Evolutionary conservation across 2,113 vertebrate species (phyloP), one percentile per base, ranked within the genome.

Genomic region (Plestiodon gilberti): DNA sequence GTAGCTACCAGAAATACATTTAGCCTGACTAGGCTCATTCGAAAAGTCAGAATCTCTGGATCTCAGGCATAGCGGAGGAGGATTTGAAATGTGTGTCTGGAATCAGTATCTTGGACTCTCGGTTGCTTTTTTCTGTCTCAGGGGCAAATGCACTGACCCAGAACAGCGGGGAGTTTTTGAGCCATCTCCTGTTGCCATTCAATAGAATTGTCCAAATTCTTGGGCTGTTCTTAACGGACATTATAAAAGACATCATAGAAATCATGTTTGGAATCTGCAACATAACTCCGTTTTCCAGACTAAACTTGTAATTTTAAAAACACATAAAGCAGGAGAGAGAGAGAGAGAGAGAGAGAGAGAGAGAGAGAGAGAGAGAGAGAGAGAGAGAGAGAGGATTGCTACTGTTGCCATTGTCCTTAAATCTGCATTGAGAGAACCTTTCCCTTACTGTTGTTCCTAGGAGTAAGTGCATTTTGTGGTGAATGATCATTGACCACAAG

Each of bases 21-120:
- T 80, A 15, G 28, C 6, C 14, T 48, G 55, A 1, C 1, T n/a
- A 6, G n/a, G 35, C 62, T 82, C 0, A 0, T 70, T 78, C 18
- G 2, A 4, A 48, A 76, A 57, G 4, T 30, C 23, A 5, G 81
- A 2, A 0, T 0, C 18, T 83, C 83, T 57, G 48, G 7, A 3
- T 7, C 30, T 85, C 20, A 69, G 70, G 25, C 40, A 17, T 13
- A 62, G 10, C 55, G 2, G 55, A 57, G 40, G 35, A 81, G 25
- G 18, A 25, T 55, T n/a, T 35, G n/a, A 35, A 38, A 18, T 77
- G 2, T 3, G 15, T 4, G 33, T 59, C 22, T 57, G 33, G 35
- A 82, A 71, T 35, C 4, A 25, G 67, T 82, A 59, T 61, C 69
- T 74, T 74, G 25, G 4, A 81, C 33, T 48, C 33, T 38, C 7